Conservation (phyloP, 2,797 vertebrate genomes). For the Nyctalus aviator region DNA sequence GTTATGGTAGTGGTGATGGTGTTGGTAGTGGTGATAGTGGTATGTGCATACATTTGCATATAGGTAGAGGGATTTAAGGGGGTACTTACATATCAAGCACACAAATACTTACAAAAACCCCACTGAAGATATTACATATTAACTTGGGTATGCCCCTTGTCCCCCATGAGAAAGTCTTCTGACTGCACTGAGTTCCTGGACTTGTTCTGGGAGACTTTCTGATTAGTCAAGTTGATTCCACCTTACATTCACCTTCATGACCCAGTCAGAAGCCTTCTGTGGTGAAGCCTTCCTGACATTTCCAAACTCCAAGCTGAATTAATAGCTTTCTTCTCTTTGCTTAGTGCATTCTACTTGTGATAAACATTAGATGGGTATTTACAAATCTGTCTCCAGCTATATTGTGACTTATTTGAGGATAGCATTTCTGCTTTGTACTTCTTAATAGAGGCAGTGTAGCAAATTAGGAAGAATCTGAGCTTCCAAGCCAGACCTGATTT, state of each 20-base stretch:
- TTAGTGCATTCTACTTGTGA: neutral
- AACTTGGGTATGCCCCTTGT: neutral
- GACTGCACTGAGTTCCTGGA: neutral
- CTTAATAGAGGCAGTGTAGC: neutral
- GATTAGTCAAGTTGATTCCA: neutral
- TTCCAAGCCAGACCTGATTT: neutral
- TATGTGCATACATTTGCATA: neutral
- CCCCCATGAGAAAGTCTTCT: neutral
- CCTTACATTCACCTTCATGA: neutral
- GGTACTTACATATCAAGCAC: neutral
- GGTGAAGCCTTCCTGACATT: neutral
- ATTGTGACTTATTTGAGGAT: neutral
- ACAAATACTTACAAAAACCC: neutral
- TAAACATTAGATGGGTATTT: neutral
- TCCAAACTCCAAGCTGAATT: neutral
- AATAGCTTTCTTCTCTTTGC: neutral
- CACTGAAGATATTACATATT: neutral
- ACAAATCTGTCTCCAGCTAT: neutral
- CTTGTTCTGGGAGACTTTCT: neutral
- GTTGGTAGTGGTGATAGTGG: neutral
- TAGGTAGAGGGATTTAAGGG: neutral
- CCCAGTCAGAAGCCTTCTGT: neutral
- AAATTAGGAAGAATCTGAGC: neutral
- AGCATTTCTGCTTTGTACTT: neutral
- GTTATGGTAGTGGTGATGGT: no score